Percentiles rank a stretch among this genome's conserved stretches.
Conservation (phyloP, 2,888 invertebrate species). For the Spilarctia lutea region DNA sequence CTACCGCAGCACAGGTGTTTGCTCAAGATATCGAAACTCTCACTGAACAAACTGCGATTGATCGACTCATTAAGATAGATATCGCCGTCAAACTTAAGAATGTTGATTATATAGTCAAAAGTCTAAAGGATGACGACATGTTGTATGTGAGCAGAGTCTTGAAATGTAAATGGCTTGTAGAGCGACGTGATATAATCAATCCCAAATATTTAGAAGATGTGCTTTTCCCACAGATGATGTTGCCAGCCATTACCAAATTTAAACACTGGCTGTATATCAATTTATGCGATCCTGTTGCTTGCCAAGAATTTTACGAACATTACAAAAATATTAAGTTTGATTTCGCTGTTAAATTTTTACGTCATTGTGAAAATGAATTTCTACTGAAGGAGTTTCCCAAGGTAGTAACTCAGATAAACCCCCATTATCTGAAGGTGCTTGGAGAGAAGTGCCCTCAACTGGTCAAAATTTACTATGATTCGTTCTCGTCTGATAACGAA, state of each 20-base stretch:
- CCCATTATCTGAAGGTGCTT: conserved; percentile 61
- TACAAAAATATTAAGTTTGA: conserved; percentile 56
- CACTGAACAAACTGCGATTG: conserved; percentile 60
- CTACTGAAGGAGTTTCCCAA: conserved; percentile 55
- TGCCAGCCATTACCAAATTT: conserved; percentile 61
- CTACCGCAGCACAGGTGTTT: conserved; percentile 9
- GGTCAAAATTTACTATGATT: conserved; percentile 62
- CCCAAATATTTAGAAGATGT: conserved; percentile 64
- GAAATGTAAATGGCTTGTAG: conserved; percentile 67
- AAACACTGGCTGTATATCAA: conserved; percentile 64
- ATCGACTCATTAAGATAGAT: conserved; percentile 72
- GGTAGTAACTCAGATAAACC: conserved; percentile 59
- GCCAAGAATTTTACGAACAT: conserved; percentile 65
- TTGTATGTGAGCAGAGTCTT: conserved; percentile 71
- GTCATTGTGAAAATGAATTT: conserved; percentile 59
- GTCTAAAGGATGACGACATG: conserved; percentile 69
- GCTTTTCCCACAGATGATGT: conserved; percentile 69
- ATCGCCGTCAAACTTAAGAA: conserved; percentile 64
- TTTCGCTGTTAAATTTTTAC: conserved; percentile 62
- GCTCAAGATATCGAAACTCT: conserved; percentile 40
- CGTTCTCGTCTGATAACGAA: conserved; percentile 47
- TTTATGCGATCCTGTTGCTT: conserved; percentile 52
- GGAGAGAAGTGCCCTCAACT: conserved; percentile 62
- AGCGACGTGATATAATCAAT: conserved; percentile 61
- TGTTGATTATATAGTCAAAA: conserved; percentile 65